phyloP scores from a whole-genome alignment of 2,113 vertebrate genomes.

The Cyprinodon brontotheroides region DNA sequence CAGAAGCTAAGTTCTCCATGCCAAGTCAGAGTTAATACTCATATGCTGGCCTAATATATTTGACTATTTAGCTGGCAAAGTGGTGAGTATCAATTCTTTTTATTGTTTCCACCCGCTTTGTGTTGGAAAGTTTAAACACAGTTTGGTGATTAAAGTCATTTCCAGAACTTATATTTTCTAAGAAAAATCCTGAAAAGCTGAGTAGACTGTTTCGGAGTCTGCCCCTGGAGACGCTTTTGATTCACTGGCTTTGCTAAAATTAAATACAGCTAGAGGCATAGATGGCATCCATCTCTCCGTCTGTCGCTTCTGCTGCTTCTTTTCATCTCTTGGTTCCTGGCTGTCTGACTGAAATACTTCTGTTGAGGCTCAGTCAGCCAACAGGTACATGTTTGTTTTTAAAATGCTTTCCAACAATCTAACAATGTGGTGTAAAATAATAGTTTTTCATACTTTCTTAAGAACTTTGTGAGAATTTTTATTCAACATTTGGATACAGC shows the following conservation, averaged over 20 bases:
- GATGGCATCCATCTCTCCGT: conserved; percentile 26
- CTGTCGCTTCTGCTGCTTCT: conserved; percentile 14
- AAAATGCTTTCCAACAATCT: background rate
- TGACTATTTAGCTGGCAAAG: background rate
- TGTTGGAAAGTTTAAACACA: background rate
- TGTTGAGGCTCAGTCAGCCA: background rate
- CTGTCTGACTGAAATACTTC: conserved; percentile 17
- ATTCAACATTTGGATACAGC: background rate
- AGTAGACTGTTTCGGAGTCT: background rate
- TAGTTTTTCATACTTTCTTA: background rate
- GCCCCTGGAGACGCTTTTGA: conserved; percentile 14
- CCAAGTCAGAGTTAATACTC: background rate
- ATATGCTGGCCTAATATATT: background rate
- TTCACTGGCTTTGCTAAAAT: conserved; percentile 37
- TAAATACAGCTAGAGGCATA: conserved; percentile 21
- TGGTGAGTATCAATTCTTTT: background rate
- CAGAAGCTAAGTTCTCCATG: background rate
- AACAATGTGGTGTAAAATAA: background rate
- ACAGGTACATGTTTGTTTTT: conserved; percentile 5
- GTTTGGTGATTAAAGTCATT: background rate
- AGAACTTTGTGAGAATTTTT: background rate
- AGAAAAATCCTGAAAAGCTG: conserved; percentile 6
- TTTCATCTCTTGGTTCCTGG: background rate
- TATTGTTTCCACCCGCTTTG: background rate
- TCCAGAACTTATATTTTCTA: conserved; percentile 14